These are phyloP conservation scores for Petaurus breviceps DNA, from an alignment of 2,113 vertebrate species.

Conservation along the genomic window DNA sequence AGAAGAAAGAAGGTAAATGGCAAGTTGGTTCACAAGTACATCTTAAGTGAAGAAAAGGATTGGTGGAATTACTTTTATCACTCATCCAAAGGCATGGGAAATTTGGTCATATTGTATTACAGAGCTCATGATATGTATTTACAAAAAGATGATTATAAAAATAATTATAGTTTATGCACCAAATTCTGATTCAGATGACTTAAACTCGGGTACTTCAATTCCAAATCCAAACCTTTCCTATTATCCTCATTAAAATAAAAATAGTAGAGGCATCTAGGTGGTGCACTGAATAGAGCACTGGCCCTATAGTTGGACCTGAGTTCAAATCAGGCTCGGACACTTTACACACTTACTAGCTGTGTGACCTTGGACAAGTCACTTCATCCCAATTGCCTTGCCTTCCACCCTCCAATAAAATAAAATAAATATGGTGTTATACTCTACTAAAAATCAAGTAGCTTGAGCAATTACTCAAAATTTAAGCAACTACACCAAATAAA, in stretches of 20 bases:
- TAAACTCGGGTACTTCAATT: neutral
- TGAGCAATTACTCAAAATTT: neutral
- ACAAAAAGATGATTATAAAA: neutral
- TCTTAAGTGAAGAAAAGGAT: neutral
- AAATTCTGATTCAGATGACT: neutral
- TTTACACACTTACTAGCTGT: too few species aligned
- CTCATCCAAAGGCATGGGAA: neutral
- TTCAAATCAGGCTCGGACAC: too few species aligned
- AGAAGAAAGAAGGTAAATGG: neutral
- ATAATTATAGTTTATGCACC: neutral
- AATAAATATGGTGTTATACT: neutral
- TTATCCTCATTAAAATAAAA: too few species aligned
- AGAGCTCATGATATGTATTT: neutral
- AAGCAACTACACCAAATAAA: neutral
- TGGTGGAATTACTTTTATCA: neutral
- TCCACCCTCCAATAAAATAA: neutral
- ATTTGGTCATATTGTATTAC: neutral
- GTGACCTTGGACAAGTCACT: too few species aligned
- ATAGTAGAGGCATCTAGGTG: too few species aligned
- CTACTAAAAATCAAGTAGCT: neutral
- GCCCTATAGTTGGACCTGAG: too few species aligned
- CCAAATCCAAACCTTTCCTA: too few species aligned
- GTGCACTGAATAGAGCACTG: too few species aligned
- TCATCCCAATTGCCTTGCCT: too few species aligned
- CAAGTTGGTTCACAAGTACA: neutral